Evolutionary conservation across 92 coral and sea anemone species (phyloP).

Genomic region (Desmophyllum pertusum): DNA sequence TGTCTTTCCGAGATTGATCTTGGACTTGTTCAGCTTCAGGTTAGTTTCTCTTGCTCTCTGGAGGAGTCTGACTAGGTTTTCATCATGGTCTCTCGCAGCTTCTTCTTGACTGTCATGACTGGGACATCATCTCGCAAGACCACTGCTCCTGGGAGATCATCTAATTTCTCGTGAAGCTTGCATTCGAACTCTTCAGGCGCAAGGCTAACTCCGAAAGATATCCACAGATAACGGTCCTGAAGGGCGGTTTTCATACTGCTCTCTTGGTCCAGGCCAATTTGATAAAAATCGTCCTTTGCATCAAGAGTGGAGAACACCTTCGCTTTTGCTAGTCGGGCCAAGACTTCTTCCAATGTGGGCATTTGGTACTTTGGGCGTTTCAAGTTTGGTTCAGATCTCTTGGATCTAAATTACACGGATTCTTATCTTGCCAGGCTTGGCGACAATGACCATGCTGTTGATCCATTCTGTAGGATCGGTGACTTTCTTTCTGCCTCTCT

Average conservation of each 20-base stretch:
- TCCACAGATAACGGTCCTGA: not conserved
- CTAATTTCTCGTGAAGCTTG: not conserved
- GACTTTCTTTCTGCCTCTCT: conserved; percentile 46
- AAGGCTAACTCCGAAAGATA: not conserved
- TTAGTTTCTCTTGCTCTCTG: too few species aligned
- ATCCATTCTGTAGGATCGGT: conserved; percentile 50
- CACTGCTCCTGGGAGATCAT: conserved; percentile 55
- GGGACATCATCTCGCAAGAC: conserved; percentile 56
- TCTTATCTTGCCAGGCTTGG: not conserved
- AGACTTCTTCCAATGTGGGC: not conserved
- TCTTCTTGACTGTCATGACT: conserved; percentile 39
- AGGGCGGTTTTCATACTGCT: not conserved
- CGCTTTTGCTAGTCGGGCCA: not conserved
- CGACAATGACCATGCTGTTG: conserved; percentile 15
- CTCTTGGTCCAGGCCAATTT: not conserved
- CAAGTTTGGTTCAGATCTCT: not conserved
- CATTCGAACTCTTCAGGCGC: not conserved
- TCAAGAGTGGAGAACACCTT: not conserved
- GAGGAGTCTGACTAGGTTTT: too few species aligned
- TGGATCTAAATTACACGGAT: not conserved
- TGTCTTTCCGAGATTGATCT: too few species aligned
- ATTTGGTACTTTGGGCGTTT: not conserved
- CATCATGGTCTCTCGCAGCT: not conserved
- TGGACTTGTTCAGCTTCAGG: too few species aligned
- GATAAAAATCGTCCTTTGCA: not conserved